phyloP scores from a whole-genome alignment of 2,113 vertebrate genomes.

The Dissostichus mawsoni region DNA sequence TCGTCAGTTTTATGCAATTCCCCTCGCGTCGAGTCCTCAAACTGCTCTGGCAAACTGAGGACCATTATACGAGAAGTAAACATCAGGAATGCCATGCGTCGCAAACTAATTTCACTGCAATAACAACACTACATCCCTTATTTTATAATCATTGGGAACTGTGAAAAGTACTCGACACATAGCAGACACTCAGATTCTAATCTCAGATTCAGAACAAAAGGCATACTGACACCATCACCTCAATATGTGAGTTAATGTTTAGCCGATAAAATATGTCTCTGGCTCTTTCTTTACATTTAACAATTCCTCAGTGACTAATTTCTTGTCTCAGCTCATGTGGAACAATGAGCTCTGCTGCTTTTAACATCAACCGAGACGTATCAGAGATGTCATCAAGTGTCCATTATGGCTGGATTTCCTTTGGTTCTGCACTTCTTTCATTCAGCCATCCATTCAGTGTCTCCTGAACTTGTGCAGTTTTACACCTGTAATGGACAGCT shows the following conservation, averaged over 20 bases:
- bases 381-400: not conserved
- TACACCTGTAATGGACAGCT: not conserved
- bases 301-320: not conserved
- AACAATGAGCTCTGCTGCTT: conserved; percentile 3
- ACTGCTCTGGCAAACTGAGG: not conserved
- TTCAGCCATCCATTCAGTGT: not conserved
- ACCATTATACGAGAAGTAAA: not conserved
- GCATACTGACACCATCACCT: conserved; percentile 3
- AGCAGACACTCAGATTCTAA: conserved; percentile 3
- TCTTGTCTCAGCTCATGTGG: conserved; percentile 1
- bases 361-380: conserved; percentile 5
- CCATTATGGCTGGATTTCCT: not conserved
- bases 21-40: too few relatives aligned
- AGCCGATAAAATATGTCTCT: not conserved
- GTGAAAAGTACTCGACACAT: not conserved
- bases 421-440: not conserved
- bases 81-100: not conserved
- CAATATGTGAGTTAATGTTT: not conserved
- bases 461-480: not conserved
- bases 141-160: not conserved
- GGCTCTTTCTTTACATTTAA: not conserved
- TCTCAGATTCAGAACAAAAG: not conserved
- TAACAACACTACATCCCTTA: not conserved
- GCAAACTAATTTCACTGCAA: conserved; percentile 1
- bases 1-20: too few relatives aligned